Conservation (phyloP, 2,888 invertebrate species). For the Phyto melanocephala region DNA sequence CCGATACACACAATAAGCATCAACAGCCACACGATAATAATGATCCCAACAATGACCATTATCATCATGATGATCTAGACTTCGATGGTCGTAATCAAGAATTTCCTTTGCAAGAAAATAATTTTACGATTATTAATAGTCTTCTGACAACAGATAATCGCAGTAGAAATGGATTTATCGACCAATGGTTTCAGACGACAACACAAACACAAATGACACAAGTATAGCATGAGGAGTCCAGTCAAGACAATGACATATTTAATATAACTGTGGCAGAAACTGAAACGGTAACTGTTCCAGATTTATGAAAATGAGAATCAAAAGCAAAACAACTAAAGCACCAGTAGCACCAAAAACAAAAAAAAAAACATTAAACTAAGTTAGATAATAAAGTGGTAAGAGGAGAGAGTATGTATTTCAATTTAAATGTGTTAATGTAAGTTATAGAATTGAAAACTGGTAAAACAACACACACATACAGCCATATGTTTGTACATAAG, state of each 20-base stretch:
- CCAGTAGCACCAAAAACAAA: background rate
- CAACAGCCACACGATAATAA: slow-evolving; percentile 16
- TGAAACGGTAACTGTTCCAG: slow-evolving; percentile 4
- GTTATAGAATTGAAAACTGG: background rate
- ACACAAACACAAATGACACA: slow-evolving; percentile 62
- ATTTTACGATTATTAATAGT: slow-evolving; percentile 53
- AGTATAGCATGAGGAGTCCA: slow-evolving; percentile 56
- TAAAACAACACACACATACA: too few species aligned
- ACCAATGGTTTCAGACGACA: slow-evolving; percentile 60
- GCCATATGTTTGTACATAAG: too few species aligned
- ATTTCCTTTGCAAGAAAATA: slow-evolving; percentile 51
- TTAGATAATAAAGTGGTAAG: background rate
- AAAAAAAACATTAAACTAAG: background rate
- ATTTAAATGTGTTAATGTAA: background rate
- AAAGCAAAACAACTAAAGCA: background rate
- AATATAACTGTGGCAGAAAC: slow-evolving; percentile 18
- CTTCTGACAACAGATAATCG: slow-evolving; percentile 38
- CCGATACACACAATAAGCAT: slow-evolving; percentile 37
- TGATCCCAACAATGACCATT: slow-evolving; percentile 22
- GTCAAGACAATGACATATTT: slow-evolving; percentile 20
- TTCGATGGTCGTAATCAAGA: slow-evolving; percentile 36
- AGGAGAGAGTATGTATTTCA: background rate
- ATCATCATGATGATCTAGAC: slow-evolving; percentile 4
- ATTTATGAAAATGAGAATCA: background rate
- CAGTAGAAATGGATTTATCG: slow-evolving; percentile 43